Base-by-base conservation (phyloP, 1,140 invertebrate genomes). In the Drosophila baimaii region DNA sequence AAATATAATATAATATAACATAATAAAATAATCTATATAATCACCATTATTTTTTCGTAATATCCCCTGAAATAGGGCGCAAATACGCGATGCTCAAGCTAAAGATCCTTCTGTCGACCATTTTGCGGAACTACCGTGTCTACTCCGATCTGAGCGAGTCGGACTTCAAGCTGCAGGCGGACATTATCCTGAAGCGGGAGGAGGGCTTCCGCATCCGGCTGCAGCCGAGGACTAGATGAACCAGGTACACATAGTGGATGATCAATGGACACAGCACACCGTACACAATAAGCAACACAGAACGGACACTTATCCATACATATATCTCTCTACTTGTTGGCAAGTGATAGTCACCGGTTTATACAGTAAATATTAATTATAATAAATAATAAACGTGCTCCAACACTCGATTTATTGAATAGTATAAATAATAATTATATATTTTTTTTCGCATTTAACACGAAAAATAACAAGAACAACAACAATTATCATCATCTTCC, bases 81-180 rank as follows among this genome's bases (percentile, higher is more conserved):
- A 97, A 96, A 92, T 98, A 98, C 92, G 97, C 97, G 2, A 94
- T 97, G 93, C 93, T 97, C 47, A 97, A 98, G 90, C 93, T 97
- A 63, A 98, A 98, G 92, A 95, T 97, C n/a, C 92, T 98, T 1
- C 93, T 99, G 7, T 96, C 97, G 0, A 97, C 96, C 17, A 95
- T 99, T 31, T 93, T 99, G 52, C 94, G 97, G 33, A 96, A 97
- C 84, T 99, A 95, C 93, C 94, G 94, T 49, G 93, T 96, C 19
- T 92, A 92, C 13, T 96, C 95, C 2, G 94, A 95, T 64, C 90
- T 96, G 9, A 94, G 94, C 59, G 95, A 96, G 68, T 92, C 94
- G 25, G 95, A 97, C 64, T 96, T 96, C 91, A 93, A 94, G 66
- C 93, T 97, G 0, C 95, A 96, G 90, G 96, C 94, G 64, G 96